Percentiles rank a stretch among this genome's conserved stretches.
These are phyloP conservation scores for Melanerpes aurifrons DNA, from an alignment of 2,113 vertebrate genomes.

Conservation along the genomic window DNA sequence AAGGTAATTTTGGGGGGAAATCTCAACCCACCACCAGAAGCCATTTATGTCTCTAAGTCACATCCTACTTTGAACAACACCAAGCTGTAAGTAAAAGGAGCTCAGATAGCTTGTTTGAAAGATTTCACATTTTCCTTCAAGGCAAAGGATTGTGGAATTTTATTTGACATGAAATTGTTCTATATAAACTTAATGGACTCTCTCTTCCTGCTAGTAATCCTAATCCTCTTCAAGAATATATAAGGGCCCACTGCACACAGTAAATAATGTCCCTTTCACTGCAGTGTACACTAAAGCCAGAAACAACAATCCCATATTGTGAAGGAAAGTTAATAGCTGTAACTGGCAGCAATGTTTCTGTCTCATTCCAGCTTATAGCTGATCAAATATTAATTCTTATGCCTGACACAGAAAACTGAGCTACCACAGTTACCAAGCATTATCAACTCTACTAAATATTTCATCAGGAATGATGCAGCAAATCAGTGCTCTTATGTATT, in stretches of 20 bases:
- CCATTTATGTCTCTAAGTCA: neutral
- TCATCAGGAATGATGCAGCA: neutral
- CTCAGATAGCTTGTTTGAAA: neutral
- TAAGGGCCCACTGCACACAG: neutral
- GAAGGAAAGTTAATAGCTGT: constrained; percentile 9
- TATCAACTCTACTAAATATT: neutral
- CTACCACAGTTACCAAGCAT: neutral
- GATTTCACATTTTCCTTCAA: neutral
- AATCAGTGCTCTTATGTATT: neutral
- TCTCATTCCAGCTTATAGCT: neutral
- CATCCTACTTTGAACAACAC: neutral
- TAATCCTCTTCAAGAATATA: constrained; percentile 37
- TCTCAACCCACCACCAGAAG: neutral
- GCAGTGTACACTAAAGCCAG: neutral
- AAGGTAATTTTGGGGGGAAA: too few relatives aligned
- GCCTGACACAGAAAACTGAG: neutral
- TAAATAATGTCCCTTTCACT: neutral
- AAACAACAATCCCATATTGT: neutral
- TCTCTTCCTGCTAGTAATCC: neutral
- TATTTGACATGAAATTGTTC: constrained; percentile 3
- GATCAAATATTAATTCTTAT: constrained; percentile 37
- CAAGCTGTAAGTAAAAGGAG: neutral
- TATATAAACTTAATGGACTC: constrained; percentile 9
- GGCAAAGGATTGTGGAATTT: neutral
- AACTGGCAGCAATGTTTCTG: neutral